Evolutionary conservation across 2,113 vertebrate genomes (phyloP).

Genomic region (Myotis lucifugus): DNA sequence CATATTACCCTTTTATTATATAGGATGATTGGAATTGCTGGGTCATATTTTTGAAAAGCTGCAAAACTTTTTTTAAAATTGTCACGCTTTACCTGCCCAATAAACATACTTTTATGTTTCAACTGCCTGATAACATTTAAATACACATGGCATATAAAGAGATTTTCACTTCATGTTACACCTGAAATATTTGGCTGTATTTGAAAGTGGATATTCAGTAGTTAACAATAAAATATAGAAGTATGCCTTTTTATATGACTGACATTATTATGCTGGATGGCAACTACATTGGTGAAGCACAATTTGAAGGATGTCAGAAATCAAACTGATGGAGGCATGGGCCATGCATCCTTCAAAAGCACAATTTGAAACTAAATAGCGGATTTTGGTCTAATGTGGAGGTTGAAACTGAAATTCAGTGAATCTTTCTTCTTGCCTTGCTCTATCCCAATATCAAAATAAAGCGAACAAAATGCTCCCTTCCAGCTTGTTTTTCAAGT

Average conservation of each 20-base stretch:
- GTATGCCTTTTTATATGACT: not conserved
- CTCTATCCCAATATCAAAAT: not conserved
- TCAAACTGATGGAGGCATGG: not conserved
- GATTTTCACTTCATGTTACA: constrained; percentile 2
- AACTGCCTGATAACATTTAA: not conserved
- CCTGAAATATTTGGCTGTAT: not conserved
- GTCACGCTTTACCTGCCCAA: not conserved
- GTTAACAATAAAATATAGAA: constrained; percentile 55
- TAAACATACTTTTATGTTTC: constrained; percentile 6
- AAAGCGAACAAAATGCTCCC: not conserved
- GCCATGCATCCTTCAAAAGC: constrained; percentile 9
- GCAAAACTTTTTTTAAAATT: not conserved
- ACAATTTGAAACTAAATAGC: not conserved
- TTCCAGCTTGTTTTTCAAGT: not conserved
- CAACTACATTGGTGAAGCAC: not conserved
- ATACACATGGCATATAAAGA: not conserved
- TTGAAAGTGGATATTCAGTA: constrained; percentile 37
- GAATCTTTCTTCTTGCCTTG: not conserved
- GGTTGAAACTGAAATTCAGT: not conserved
- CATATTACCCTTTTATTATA: too few relatives aligned
- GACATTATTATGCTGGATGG: not conserved
- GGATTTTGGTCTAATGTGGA: not conserved
- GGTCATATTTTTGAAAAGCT: constrained; percentile 1
- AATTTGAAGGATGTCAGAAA: constrained; percentile 19
- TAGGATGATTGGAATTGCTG: not conserved